Percentiles rank a stretch among this genome's conserved stretches.
phyloP scores from a whole-genome alignment of 2,113 vertebrate species.

The Desmodus rotundus region DNA sequence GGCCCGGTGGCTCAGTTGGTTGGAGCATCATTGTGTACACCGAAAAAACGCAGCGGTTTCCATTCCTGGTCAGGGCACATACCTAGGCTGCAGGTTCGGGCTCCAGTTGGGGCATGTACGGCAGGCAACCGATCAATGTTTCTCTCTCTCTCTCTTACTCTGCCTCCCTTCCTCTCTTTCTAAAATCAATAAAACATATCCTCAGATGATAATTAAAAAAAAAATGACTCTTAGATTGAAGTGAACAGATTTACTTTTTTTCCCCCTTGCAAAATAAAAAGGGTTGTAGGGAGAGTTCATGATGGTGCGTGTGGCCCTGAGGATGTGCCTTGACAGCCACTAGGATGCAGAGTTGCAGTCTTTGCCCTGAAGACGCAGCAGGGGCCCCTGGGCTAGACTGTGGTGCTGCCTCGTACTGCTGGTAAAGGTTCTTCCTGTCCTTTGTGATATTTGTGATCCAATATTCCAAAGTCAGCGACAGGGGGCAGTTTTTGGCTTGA shows the following conservation, averaged over 20 bases:
- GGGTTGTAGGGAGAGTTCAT: neutral
- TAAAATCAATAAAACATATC: too few species aligned
- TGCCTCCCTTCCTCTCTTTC: too few species aligned
- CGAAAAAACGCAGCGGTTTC: too few species aligned
- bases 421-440: neutral
- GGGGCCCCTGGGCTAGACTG: neutral
- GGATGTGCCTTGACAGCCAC: neutral
- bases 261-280: neutral
- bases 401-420: neutral
- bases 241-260: neutral
- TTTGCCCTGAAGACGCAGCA: neutral
- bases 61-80: too few species aligned
- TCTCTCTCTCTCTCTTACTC: too few species aligned
- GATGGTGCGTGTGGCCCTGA: neutral
- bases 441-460: neutral
- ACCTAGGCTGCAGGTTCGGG: too few species aligned
- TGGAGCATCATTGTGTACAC: too few species aligned
- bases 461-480: neutral
- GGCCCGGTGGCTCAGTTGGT: too few species aligned
- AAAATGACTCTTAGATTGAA: neutral
- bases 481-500: neutral
- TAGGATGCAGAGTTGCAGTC: neutral
- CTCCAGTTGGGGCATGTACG: too few species aligned
- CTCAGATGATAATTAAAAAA: too few species aligned
- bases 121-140: too few species aligned